Evolutionary conservation across 2,888 invertebrate genomes (phyloP).

Genomic region (Drosophila niveifrons): DNA sequence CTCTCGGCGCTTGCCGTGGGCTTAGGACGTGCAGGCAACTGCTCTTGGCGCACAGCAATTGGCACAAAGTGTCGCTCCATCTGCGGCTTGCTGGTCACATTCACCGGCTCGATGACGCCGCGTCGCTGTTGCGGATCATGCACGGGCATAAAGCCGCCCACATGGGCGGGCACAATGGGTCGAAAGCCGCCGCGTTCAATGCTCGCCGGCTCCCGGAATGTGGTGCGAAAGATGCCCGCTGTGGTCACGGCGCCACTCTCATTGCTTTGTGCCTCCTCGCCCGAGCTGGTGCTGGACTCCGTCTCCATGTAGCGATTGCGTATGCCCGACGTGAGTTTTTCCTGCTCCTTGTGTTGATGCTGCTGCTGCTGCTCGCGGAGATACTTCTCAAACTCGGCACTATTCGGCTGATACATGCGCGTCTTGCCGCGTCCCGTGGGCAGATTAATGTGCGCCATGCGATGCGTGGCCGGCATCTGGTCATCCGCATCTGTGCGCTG

Average conservation of each 20-base stretch:
- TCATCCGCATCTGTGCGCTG: slow-evolving; percentile 74
- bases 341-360: slow-evolving; percentile 31
- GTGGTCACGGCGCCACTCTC: slow-evolving; percentile 78
- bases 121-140: slow-evolving; percentile 82
- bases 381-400: slow-evolving; percentile 84
- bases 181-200: slow-evolving; percentile 92
- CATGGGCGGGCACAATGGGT: slow-evolving; percentile 90
- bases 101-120: slow-evolving; percentile 74
- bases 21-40: slow-evolving; percentile 20
- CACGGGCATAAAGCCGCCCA: slow-evolving; percentile 91
- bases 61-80: slow-evolving; percentile 69
- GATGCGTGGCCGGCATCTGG: slow-evolving; percentile 79
- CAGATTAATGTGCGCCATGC: slow-evolving; percentile 73
- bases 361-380: slow-evolving; percentile 69
- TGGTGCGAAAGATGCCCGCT: slow-evolving; percentile 79
- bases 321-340: slow-evolving; percentile 39
- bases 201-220: slow-evolving; percentile 84
- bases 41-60: slow-evolving; percentile 50
- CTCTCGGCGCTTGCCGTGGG: slow-evolving; percentile 65
- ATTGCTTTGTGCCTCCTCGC: slow-evolving; percentile 79
- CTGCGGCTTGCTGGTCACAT: slow-evolving; percentile 70
- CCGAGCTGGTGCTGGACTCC: slow-evolving; percentile 66
- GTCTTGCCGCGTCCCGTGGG: slow-evolving; percentile 79
- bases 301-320: slow-evolving; percentile 72
- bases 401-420: slow-evolving; percentile 84